Percentiles rank a stretch among this genome's conserved stretches.
phyloP scores from a whole-genome alignment of 1,140 invertebrate species.

The Drosophila lacteicornis region DNA sequence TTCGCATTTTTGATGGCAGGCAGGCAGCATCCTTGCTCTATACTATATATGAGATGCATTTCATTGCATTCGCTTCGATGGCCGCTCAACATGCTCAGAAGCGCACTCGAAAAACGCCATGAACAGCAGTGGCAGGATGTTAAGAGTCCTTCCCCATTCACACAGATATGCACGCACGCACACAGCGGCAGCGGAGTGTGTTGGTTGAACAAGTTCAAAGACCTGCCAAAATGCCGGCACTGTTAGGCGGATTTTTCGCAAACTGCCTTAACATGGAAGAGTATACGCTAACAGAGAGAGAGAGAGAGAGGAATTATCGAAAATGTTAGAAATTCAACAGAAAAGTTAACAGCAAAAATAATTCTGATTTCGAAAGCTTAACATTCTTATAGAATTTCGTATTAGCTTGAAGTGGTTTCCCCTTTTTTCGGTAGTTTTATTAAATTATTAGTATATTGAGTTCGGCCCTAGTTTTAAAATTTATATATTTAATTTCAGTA shows the following conservation, averaged over 20 bases:
- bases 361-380: background rate
- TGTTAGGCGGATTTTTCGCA: slow-evolving; percentile 33
- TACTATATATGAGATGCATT: slow-evolving; percentile 45
- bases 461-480: too few relatives aligned
- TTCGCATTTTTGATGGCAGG: slow-evolving; percentile 47
- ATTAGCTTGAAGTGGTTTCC: background rate
- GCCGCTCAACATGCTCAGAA: slow-evolving; percentile 55
- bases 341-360: background rate
- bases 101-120: slow-evolving; percentile 57
- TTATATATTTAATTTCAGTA: too few relatives aligned
- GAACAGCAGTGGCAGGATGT: slow-evolving; percentile 42
- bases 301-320: background rate
- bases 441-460: too few relatives aligned
- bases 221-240: slow-evolving; percentile 66
- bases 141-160: slow-evolving; percentile 47
- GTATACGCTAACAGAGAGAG: background rate
- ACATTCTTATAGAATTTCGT: background rate
- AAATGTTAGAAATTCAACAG: background rate
- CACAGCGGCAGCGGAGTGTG: slow-evolving; percentile 6
- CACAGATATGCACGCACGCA: slow-evolving; percentile 20
- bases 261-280: slow-evolving; percentile 20
- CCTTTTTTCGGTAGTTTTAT: background rate
- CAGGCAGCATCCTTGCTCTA: slow-evolving; percentile 11
- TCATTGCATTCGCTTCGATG: slow-evolving; percentile 61
- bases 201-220: slow-evolving; percentile 63